These are phyloP conservation scores for Saxidomus purpurata DNA, from an alignment of 1,140 invertebrate species.

Conservation along the genomic window DNA sequence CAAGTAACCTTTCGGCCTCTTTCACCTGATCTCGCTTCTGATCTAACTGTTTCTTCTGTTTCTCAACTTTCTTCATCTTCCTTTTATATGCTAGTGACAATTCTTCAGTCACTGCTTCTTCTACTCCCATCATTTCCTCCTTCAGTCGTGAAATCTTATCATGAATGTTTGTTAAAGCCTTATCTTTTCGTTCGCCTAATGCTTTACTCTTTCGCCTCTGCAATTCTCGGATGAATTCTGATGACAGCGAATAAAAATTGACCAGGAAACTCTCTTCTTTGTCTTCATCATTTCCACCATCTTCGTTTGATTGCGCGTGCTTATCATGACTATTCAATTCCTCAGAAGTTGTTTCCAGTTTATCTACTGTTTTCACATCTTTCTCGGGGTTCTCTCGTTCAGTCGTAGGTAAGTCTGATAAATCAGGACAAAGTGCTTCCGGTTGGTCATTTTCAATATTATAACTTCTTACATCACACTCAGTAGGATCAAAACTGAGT, in stretches of 20 bases:
- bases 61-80: conserved; percentile 42
- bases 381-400: background rate
- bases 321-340: background rate
- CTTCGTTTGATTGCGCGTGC: background rate
- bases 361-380: background rate
- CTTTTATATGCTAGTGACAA: conserved; percentile 5
- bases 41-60: conserved; percentile 40
- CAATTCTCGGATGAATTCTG: conserved; percentile 44
- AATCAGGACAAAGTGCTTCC: background rate
- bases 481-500: background rate
- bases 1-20: background rate
- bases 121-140: conserved; percentile 34
- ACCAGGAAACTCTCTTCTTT: background rate
- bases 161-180: conserved; percentile 36
- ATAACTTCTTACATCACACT: background rate
- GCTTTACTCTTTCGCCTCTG: conserved; percentile 18
- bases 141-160: conserved; percentile 21
- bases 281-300: background rate
- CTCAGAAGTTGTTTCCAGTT: background rate
- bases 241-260: conserved; percentile 40
- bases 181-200: conserved; percentile 43
- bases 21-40: conserved; percentile 19
- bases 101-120: conserved; percentile 43
- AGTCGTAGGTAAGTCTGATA: too few species aligned
- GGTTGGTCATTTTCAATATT: background rate